Conservation (phyloP, 37 sponge, comb jelly and placozoan species). For the Aplysina aerophoba region DNA sequence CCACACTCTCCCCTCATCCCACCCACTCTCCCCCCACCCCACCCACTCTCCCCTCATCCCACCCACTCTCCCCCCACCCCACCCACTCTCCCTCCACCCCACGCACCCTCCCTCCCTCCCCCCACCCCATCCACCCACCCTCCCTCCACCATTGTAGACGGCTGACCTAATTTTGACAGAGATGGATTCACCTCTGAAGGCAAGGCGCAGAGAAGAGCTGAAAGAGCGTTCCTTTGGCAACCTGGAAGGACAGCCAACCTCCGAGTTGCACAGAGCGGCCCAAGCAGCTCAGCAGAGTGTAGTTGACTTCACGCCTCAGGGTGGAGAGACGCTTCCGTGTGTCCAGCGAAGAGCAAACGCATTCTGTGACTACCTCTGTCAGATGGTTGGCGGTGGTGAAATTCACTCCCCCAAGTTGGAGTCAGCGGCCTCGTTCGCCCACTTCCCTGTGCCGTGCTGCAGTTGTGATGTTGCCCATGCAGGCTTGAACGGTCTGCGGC, state of each 20-base stretch:
- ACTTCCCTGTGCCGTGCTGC: neutral
- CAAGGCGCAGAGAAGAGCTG: neutral
- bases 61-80: too few species aligned
- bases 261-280: neutral
- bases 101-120: too few species aligned
- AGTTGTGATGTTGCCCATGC: too few species aligned
- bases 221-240: neutral
- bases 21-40: too few species aligned
- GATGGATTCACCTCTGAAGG: neutral
- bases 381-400: neutral
- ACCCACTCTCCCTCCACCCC: too few species aligned
- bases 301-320: neutral
- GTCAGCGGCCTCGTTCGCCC: neutral
- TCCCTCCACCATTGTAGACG: neutral
- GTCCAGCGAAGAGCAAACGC: neutral
- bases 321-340: neutral
- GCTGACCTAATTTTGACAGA: neutral
- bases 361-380: slow-evolving; percentile 27
- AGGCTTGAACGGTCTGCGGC: neutral
- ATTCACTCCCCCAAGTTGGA: neutral
- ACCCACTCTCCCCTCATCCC: too few species aligned
- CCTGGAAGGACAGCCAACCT: neutral
- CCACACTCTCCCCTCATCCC: too few species aligned
- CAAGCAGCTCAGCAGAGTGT: neutral
- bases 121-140: too few species aligned